These are phyloP conservation scores for Craseonycteris thonglongyai DNA, from an alignment of 2,113 vertebrate genomes.

Conservation along the genomic window DNA sequence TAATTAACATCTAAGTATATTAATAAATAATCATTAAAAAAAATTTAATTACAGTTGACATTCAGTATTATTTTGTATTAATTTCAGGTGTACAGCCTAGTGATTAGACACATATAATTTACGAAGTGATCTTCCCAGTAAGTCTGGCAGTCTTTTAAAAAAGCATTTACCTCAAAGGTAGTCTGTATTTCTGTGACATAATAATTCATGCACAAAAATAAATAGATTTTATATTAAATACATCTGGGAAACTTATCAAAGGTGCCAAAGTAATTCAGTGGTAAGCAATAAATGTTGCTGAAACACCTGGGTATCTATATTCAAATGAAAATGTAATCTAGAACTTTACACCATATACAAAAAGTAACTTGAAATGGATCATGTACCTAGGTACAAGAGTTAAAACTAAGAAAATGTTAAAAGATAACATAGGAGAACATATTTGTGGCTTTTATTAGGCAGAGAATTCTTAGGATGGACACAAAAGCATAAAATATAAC, in stretches of 20 bases:
- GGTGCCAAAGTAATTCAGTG: neutral
- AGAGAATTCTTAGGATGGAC: neutral
- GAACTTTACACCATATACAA: neutral
- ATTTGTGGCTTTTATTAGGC: neutral
- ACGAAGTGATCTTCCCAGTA: no score
- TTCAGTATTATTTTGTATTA: no score
- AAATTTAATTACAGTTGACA: no score
- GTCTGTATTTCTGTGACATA: neutral
- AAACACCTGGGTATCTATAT: neutral
- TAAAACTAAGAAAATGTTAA: neutral
- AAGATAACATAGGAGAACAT: neutral
- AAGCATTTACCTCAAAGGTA: neutral
- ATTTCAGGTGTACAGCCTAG: no score
- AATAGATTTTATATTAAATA: neutral
- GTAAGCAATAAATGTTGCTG: neutral
- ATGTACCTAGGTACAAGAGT: neutral
- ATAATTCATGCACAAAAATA: neutral
- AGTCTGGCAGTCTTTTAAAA: neutral
- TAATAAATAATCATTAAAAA: no score
- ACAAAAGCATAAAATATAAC: neutral
- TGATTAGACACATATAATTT: no score
- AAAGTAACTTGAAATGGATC: neutral
- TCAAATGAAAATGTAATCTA: neutral
- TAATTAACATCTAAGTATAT: neutral
- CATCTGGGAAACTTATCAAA: neutral